Base-by-base conservation (phyloP, 2,888 invertebrate species). In the Macrosoma leucophasiata region DNA sequence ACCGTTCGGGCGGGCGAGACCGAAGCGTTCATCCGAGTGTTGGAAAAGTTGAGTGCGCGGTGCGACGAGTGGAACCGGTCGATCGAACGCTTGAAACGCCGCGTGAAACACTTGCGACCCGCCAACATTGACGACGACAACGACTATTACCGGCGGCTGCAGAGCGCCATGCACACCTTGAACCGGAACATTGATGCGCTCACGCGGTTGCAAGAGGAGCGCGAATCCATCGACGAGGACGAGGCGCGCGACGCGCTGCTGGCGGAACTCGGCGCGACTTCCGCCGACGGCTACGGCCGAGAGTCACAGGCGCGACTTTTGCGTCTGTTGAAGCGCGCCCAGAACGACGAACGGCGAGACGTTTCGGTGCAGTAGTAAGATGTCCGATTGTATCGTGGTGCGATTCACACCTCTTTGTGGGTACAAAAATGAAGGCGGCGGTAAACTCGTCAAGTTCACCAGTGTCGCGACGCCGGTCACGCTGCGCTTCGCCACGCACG, bases 171-270 rank as follows among this genome's bases (percentile, higher is more conserved):
- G 22, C 22, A 9, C 22, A 22, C 9, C 22, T 22, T 23, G 23
- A 23, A 23, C 11, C 12, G 23, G 8, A 23, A 23, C 8, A 12
- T 23, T 12, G 22, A 23, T 23, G 23, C 23, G 11, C 23, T 23
- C 12, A 23, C 23, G 12, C 23, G 23, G 13, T 24, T 24, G 13
- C 23, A 24, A 24, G 23, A 24, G 23, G 23, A 24, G 23, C 23
- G 23, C 23, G 13, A 24, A 24, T 2, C 23, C 23, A 24, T 24
- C 7, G 13, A 24, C 23, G 13, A 24, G 23, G 23, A 24, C 12
- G 23, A 24, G 13, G 23, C 23, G 23, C 13, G 23, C 23, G 23
- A 23, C 13, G 4, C 23, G 12, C 23, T n/a, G n/a, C n/a, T 11
- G 12, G 12, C 13, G 13, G 23, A 23, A 23, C 11, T 23, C 2